These are phyloP conservation scores for Stenotaenia linearis DNA, from an alignment of 2,888 invertebrate species.

Conservation along the genomic window DNA sequence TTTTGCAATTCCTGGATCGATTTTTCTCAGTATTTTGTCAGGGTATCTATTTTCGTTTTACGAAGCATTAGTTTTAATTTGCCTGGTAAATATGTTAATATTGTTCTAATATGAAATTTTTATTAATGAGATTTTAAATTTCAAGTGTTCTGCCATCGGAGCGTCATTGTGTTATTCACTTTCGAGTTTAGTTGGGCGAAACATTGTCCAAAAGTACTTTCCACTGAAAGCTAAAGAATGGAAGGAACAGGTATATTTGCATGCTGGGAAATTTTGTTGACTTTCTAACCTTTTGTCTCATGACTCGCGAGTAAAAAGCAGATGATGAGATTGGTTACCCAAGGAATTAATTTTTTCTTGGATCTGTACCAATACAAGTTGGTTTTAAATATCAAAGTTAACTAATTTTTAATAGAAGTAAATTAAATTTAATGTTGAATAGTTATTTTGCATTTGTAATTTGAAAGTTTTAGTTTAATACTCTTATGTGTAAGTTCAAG, in stretches of 20 bases:
- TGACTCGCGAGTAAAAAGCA: no score
- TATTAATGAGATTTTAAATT: slow-evolving; percentile 44
- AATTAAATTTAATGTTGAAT: no score
- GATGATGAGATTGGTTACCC: no score
- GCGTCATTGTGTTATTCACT: slow-evolving; percentile 92
- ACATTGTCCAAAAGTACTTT: slow-evolving; percentile 76
- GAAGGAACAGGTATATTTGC: slow-evolving; percentile 64
- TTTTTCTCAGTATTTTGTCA: slow-evolving; percentile 92
- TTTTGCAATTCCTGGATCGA: slow-evolving; percentile 98
- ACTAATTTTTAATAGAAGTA: no score
- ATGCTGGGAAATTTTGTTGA: not conserved
- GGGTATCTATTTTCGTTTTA: slow-evolving; percentile 95
- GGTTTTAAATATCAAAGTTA: no score
- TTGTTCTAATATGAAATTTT: slow-evolving; percentile 55
- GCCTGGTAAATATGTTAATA: slow-evolving; percentile 46
- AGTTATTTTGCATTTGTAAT: no score
- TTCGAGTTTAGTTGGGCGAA: slow-evolving; percentile 82
- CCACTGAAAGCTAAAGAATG: slow-evolving; percentile 80
- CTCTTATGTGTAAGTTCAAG: no score
- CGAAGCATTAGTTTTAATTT: slow-evolving; percentile 72
- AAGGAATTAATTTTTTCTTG: no score
- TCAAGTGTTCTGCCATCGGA: slow-evolving; percentile 88
- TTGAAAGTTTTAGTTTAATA: no score
- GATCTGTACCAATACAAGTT: no score
- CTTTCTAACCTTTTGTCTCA: no score